Evolutionary conservation across 2,113 vertebrate genomes (phyloP), one percentile per base, ranked within the genome.

Genomic region (Limnothrissa miodon): DNA sequence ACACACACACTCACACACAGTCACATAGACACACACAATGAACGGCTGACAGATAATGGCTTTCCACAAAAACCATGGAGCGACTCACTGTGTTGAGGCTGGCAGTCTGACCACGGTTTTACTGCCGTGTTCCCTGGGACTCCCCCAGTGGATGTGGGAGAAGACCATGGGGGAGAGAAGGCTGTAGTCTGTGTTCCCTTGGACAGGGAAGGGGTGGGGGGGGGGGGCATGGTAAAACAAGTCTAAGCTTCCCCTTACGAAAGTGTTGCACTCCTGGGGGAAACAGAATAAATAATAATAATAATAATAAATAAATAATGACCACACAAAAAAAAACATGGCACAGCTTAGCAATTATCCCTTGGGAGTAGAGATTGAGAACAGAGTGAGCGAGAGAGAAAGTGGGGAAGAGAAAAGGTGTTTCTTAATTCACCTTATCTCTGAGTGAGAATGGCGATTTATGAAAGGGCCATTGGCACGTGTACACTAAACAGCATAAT

Each of bases 1-100:
- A 83, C 78, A 79, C 80, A 79, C 46, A 80, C 48, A 82, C 59
- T 45, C 66, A 78, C 66, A 81, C 80, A 82, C 78, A 39, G 2
- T 2, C 25, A 78, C 17, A 21, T 4, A 46, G 11, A 80, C 56
- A 56, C 25, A 81, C 53, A 56, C 17, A 21, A 2, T 36, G 25
- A 74, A 15, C 36, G 66, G 36, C 2, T 36, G 66, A 74, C 59
- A 74, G 25, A 74, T 36, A 74, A 36, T 74, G 66, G 66, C 15
- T 74, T 11, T 74, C 33, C 29, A 36, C 25, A 36, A 4, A 74
- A 29, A 39, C 25, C 15, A 15, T 15, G 66, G 66, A 33, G 59
- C 8, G 8, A 29, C 59, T 1, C 59, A 15, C 25, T 6, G 10
- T 9, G 6, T 5, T 5, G 11, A 0, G 2, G 66, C 51, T 19